A percentile compares a stretch with the other conserved stretches of the same genome.
These are phyloP conservation scores for Timema podura DNA, from an alignment of 2,888 invertebrate genomes.

Conservation along the genomic window DNA sequence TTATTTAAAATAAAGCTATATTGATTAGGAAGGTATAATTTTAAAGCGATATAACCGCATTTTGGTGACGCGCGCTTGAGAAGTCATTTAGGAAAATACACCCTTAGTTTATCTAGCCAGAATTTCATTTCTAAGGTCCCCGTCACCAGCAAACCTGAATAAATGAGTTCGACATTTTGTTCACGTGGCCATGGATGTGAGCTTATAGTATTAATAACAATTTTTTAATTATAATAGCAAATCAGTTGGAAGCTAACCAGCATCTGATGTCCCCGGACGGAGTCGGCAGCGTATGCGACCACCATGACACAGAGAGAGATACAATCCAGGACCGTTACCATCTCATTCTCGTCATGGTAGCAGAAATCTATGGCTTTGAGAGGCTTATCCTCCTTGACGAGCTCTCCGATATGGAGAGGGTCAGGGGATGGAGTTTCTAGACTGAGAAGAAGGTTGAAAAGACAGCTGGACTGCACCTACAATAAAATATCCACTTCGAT, in stretches of 20 bases:
- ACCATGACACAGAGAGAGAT: conserved; percentile 99
- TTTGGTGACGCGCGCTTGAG: no score
- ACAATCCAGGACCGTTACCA: conserved; percentile 93
- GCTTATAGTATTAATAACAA: background rate
- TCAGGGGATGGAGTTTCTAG: conserved; percentile 93
- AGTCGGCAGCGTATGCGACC: conserved; percentile 96
- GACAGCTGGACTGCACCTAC: conserved; percentile 81
- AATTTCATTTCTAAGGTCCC: no score
- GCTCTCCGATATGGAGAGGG: conserved; percentile 86
- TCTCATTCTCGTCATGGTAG: conserved; percentile 96
- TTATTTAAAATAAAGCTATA: no score
- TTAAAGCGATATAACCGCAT: no score
- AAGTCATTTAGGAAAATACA: no score
- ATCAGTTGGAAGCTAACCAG: conserved; percentile 55
- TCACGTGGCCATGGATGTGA: no score
- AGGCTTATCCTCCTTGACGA: conserved; percentile 88
- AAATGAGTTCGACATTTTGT: no score
- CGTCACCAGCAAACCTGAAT: no score
- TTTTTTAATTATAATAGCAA: conserved; percentile 11
- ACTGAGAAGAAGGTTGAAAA: conserved; percentile 87
- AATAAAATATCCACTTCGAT: conserved; percentile 25
- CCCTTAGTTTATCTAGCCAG: no score
- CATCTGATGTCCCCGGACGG: conserved; percentile 88
- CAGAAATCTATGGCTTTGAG: conserved; percentile 96
- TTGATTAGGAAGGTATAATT: no score